These are phyloP conservation scores for Chauna torquata DNA, from an alignment of 2,113 vertebrate genomes.

Conservation along the genomic window DNA sequence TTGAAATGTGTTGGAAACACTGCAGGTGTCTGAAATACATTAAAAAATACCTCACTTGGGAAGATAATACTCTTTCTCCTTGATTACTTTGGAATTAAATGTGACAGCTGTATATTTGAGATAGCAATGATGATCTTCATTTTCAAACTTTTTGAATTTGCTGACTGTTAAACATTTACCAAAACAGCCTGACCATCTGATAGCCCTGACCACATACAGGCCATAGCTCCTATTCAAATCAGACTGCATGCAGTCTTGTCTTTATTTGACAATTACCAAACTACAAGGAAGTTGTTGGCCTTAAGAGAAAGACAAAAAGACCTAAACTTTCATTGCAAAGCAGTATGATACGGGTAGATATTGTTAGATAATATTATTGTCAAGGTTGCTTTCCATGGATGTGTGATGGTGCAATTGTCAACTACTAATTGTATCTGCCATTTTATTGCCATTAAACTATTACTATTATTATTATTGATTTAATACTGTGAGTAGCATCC, in stretches of 20 bases:
- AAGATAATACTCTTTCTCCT: slow-evolving; percentile 4
- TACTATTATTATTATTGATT: neutral
- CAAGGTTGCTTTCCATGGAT: neutral
- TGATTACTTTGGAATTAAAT: neutral
- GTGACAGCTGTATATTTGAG: slow-evolving; percentile 25
- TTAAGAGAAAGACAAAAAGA: neutral
- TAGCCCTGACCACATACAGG: neutral
- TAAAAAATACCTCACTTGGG: neutral
- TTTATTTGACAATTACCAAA: neutral
- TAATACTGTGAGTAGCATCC: neutral
- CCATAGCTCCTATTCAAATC: neutral
- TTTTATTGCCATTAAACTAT: neutral
- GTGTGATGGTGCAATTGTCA: neutral
- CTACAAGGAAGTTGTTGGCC: neutral
- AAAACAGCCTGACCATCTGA: neutral
- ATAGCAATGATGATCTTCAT: neutral
- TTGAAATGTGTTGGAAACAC: neutral
- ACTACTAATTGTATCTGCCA: neutral
- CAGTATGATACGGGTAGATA: neutral
- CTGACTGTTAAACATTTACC: neutral
- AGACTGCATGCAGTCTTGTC: neutral
- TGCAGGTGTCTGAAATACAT: neutral
- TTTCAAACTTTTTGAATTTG: neutral
- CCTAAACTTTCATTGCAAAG: neutral
- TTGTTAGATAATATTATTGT: neutral